Evolutionary conservation across 2,113 vertebrate species (phyloP).

Genomic region (Nymphicus hollandicus): DNA sequence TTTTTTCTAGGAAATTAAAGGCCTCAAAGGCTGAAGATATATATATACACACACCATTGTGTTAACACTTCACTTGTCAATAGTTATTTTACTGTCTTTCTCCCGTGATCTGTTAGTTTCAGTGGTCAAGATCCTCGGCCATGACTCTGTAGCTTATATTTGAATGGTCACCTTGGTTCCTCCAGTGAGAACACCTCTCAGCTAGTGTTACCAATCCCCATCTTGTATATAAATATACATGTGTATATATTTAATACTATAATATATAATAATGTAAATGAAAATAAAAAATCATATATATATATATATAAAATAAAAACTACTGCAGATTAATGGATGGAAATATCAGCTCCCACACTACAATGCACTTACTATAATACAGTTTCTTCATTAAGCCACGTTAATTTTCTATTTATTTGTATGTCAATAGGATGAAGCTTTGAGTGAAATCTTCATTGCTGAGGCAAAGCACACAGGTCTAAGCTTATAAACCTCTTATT

Average conservation of each 20-base stretch:
- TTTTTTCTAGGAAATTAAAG: not conserved
- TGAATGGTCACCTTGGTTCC: not conserved
- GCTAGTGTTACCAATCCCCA: not conserved
- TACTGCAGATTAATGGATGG: not conserved
- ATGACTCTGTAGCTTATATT: not conserved
- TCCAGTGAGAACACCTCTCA: not conserved
- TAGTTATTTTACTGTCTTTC: not conserved
- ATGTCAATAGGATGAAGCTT: not conserved
- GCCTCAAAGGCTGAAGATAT: not conserved
- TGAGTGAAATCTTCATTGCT: not conserved
- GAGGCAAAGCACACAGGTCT: not conserved
- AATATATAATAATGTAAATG: not conserved
- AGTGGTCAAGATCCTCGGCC: not conserved
- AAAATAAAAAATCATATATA: not conserved
- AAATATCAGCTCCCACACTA: not conserved
- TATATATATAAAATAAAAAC: not conserved
- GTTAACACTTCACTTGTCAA: not conserved
- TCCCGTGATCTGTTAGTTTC: not conserved
- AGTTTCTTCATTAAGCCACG: not conserved
- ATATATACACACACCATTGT: not conserved
- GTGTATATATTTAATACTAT: not conserved
- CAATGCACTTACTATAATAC: not conserved
- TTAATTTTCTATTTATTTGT: not conserved
- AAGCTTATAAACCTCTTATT: not conserved
- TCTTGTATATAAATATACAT: not conserved